Conservation (phyloP, 2,888 invertebrate species). For the Phrixothrix hirtus region DNA sequence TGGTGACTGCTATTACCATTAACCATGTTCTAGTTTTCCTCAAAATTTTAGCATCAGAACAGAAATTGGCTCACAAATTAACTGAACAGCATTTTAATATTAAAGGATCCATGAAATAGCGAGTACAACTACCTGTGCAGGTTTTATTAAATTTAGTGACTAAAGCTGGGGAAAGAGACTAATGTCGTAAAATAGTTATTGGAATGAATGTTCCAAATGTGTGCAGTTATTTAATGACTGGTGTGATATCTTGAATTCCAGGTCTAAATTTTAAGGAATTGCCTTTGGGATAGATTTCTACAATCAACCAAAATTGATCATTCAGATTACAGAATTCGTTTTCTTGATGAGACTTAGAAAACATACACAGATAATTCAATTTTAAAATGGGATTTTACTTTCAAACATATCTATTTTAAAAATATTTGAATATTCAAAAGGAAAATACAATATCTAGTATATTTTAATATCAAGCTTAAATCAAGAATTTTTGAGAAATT, state of each 20-base stretch:
- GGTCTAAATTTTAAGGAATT: slow-evolving; percentile 18
- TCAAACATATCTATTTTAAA: background rate
- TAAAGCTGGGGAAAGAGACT: slow-evolving; percentile 19
- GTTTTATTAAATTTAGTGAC: slow-evolving; percentile 15
- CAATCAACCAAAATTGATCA: slow-evolving; percentile 6
- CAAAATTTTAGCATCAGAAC: too few relatives aligned
- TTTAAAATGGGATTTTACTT: slow-evolving; percentile 22
- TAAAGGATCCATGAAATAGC: too few relatives aligned
- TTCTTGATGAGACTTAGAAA: slow-evolving; percentile 16
- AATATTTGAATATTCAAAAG: background rate
- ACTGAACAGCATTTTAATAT: too few relatives aligned
- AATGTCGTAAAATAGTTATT: slow-evolving; percentile 8
- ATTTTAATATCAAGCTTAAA: background rate
- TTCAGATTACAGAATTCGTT: slow-evolving; percentile 11
- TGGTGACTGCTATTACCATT: too few relatives aligned
- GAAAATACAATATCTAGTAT: slow-evolving; percentile 4
- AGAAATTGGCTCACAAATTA: too few relatives aligned
- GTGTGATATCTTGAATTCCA: slow-evolving; percentile 24
- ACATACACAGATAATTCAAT: slow-evolving; percentile 22
- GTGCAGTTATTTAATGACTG: slow-evolving; percentile 23
- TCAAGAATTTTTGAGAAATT: slow-evolving; percentile 7
- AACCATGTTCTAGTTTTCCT: too few relatives aligned
- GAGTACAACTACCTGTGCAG: slow-evolving; percentile 13
- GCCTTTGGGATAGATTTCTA: slow-evolving; percentile 20
- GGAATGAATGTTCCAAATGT: slow-evolving; percentile 9